Percentiles rank a stretch among this genome's conserved stretches.
phyloP scores from a whole-genome alignment of 2,113 vertebrate genomes.

The Neoarius graeffei region DNA sequence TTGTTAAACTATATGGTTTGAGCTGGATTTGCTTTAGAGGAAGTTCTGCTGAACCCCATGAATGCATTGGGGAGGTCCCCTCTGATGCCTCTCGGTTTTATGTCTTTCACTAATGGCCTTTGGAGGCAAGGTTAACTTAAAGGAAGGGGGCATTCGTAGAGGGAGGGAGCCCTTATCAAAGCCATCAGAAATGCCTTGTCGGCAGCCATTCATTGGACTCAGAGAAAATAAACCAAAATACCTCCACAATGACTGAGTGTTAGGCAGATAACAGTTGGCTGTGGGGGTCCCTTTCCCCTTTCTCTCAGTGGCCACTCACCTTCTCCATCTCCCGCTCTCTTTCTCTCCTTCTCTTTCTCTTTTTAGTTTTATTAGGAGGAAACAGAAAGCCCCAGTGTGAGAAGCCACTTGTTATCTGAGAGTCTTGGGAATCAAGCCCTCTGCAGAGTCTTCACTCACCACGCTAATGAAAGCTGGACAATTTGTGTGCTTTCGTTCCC shows the following conservation, averaged over 20 bases:
- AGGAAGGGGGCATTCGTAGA: slow-evolving; percentile 60
- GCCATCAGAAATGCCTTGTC: slow-evolving; percentile 78
- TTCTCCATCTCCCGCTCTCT: slow-evolving; percentile 43
- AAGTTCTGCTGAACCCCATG: slow-evolving; percentile 69
- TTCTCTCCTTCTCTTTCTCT: slow-evolving; percentile 54
- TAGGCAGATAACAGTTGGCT: slow-evolving; percentile 73
- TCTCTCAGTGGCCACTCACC: slow-evolving; percentile 56
- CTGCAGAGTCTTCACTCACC: slow-evolving; percentile 79
- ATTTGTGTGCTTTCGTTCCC: slow-evolving; percentile 78
- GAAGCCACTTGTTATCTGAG: slow-evolving; percentile 82
- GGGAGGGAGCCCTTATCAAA: slow-evolving; percentile 73
- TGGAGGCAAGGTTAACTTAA: slow-evolving; percentile 66
- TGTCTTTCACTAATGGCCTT: slow-evolving; percentile 75
- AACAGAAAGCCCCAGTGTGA: slow-evolving; percentile 81
- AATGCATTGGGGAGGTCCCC: slow-evolving; percentile 69
- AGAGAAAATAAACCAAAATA: slow-evolving; percentile 74
- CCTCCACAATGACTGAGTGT: slow-evolving; percentile 67
- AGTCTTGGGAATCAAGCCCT: slow-evolving; percentile 81
- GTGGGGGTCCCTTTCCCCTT: slow-evolving; percentile 72
- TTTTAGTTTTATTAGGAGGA: slow-evolving; percentile 75
- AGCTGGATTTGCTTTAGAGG: slow-evolving; percentile 59
- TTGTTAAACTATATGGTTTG: slow-evolving; percentile 24
- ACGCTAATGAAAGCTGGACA: slow-evolving; percentile 79
- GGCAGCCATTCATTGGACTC: slow-evolving; percentile 76
- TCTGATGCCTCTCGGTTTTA: slow-evolving; percentile 54